phyloP scores from a whole-genome alignment of 2,888 invertebrate species.

The Automeris io region DNA sequence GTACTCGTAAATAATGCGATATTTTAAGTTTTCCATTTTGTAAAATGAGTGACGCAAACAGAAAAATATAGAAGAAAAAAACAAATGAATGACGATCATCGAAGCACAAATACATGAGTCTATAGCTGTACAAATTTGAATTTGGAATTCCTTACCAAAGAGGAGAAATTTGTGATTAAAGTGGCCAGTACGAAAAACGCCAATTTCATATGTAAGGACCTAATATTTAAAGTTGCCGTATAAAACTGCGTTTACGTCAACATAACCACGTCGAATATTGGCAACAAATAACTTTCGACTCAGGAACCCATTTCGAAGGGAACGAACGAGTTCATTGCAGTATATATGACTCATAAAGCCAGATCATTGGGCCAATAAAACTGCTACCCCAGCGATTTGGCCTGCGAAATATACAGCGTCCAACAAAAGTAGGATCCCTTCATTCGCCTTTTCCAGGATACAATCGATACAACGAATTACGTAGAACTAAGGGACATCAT shows the following conservation, averaged over 20 bases:
- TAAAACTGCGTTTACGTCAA: conserved; percentile 24
- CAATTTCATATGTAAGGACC: too few species aligned
- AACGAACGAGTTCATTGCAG: conserved; percentile 46
- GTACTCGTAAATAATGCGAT: too few species aligned
- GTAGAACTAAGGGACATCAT: conserved; percentile 28
- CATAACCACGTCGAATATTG: conserved; percentile 26
- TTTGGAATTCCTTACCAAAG: too few species aligned
- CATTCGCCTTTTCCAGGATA: conserved; percentile 35
- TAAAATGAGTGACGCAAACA: too few species aligned
- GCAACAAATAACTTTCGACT: conserved; percentile 42
- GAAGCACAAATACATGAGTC: too few species aligned
- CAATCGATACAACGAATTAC: conserved; percentile 13
- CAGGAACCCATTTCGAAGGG: conserved; percentile 30
- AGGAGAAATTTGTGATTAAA: too few species aligned
- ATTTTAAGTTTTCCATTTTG: too few species aligned
- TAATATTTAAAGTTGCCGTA: conserved; percentile 22
- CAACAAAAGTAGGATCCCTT: conserved; percentile 38
- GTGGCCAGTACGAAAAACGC: too few species aligned
- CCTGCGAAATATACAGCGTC: conserved; percentile 40
- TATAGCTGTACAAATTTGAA: too few species aligned
- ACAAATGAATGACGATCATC: too few species aligned
- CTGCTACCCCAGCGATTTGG: conserved; percentile 33
- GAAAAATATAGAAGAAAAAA: too few species aligned
- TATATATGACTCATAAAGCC: conserved; percentile 57
- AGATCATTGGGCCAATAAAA: conserved; percentile 58